A percentile compares a stretch with the other conserved stretches of the same genome.
Conservation (phyloP, 2,797 vertebrate species). For the Pygocentrus nattereri region DNA sequence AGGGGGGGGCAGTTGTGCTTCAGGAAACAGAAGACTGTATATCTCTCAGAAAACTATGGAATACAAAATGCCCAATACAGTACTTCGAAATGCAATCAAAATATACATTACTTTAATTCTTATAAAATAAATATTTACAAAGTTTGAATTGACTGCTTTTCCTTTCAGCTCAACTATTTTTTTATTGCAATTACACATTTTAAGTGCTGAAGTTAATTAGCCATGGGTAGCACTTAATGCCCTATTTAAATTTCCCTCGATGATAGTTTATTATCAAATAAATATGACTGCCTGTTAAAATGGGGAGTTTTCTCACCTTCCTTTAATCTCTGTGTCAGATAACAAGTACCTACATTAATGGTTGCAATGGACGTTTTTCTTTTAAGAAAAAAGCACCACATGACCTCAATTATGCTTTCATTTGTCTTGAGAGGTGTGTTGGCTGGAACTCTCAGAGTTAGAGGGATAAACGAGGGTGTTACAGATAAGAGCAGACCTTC, state of each 20-base stretch:
- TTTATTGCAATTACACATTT: constrained; percentile 49
- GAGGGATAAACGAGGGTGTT: constrained; percentile 41
- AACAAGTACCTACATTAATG: constrained; percentile 29
- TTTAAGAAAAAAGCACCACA: constrained; percentile 24
- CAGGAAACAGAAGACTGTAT: constrained; percentile 38
- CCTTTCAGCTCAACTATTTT: constrained; percentile 40
- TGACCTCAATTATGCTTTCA: constrained; percentile 45
- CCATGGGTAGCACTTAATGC: constrained; percentile 51
- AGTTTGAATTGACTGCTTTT: constrained; percentile 40
- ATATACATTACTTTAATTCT: constrained; percentile 5
- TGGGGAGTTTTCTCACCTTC: constrained; percentile 42
- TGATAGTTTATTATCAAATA: constrained; percentile 37
- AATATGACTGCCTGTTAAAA: constrained; percentile 33
- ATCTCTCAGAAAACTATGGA: constrained; percentile 8
- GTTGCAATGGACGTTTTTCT: constrained; percentile 23
- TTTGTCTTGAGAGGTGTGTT: constrained; percentile 47
- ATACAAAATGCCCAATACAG: neutral
- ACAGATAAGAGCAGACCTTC: constrained; percentile 61
- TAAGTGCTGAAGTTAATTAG: constrained; percentile 50
- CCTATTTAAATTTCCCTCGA: constrained; percentile 40
- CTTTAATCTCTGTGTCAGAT: constrained; percentile 28
- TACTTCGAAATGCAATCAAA: neutral
- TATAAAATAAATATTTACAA: constrained; percentile 43
- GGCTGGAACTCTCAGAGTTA: constrained; percentile 38
- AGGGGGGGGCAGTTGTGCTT: neutral